phyloP scores from a whole-genome alignment of 2,113 vertebrate species.

The Rhinopithecus roxellana region DNA sequence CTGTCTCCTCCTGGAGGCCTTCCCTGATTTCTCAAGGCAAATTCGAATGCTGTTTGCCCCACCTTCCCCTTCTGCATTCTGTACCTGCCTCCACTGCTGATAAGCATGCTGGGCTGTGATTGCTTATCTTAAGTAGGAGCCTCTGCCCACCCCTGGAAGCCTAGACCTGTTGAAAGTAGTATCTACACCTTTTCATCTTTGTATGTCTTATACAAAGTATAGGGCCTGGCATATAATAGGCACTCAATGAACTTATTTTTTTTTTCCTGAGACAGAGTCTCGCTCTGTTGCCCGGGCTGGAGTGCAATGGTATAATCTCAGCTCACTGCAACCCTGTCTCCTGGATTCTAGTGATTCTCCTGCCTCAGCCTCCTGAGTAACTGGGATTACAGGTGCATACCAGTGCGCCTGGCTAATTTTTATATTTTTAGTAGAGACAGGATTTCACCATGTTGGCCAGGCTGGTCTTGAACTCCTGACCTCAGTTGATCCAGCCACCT shows the following conservation, averaged over 20 bases:
- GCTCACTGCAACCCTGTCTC: too few species aligned
- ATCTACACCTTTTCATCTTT: background rate
- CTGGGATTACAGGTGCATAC: too few species aligned
- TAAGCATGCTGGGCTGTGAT: background rate
- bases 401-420: too few species aligned
- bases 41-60: background rate
- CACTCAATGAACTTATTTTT: background rate
- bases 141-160: background rate
- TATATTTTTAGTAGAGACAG: too few species aligned
- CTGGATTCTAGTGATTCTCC: too few species aligned
- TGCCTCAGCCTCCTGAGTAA: too few species aligned
- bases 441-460: too few species aligned
- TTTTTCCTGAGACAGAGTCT: too few species aligned
- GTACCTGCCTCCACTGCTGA: background rate
- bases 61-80: accelerated
- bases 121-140: background rate
- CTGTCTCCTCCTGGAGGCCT: background rate
- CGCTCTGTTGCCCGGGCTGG: too few species aligned
- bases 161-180: background rate
- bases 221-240: background rate
- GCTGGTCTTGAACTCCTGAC: too few species aligned
- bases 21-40: background rate
- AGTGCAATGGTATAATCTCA: too few species aligned
- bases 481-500: too few species aligned
- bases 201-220: background rate